Percentiles rank a stretch among this genome's conserved stretches.
These are phyloP conservation scores for Ypsolopha sequella DNA, from an alignment of 2,888 invertebrate species.

Conservation along the genomic window DNA sequence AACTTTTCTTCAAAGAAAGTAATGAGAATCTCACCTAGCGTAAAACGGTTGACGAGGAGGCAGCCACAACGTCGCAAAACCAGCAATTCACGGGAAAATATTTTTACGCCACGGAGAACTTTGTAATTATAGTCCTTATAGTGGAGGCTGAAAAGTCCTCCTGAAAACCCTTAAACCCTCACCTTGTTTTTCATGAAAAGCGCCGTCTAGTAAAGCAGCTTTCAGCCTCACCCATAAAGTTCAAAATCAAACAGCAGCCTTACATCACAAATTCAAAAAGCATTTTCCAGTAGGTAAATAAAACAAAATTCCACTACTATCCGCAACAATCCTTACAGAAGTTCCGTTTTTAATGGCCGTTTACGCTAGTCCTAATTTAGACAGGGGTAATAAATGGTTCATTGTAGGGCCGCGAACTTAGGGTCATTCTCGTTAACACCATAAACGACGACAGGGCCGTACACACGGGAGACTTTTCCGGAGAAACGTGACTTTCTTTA, in stretches of 20 bases:
- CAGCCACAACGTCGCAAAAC: constrained; percentile 21
- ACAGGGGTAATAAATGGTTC: constrained; percentile 30
- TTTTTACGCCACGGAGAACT: constrained; percentile 42
- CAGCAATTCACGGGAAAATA: constrained; percentile 42
- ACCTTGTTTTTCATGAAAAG: background rate
- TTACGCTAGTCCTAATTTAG: constrained; percentile 25
- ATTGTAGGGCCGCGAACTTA: constrained; percentile 27
- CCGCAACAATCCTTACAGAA: background rate
- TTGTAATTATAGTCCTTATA: constrained; percentile 27
- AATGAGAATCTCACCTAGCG: constrained; percentile 66
- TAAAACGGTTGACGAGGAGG: constrained; percentile 43
- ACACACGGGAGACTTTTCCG: constrained; percentile 38
- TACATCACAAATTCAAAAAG: constrained; percentile 7
- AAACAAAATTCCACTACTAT: background rate
- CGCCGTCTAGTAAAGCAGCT: no score
- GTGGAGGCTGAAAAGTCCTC: constrained; percentile 17
- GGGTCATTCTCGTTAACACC: constrained; percentile 41
- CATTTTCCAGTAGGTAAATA: background rate
- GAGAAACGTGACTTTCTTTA: constrained; percentile 47
- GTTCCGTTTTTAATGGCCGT: constrained; percentile 1
- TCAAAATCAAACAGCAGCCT: constrained; percentile 9
- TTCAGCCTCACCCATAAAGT: no score
- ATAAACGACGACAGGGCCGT: constrained; percentile 43
- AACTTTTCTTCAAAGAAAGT: constrained; percentile 58
- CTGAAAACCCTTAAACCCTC: constrained; percentile 2